These are phyloP conservation scores for Typhlomys cinereus DNA, from an alignment of 2,113 vertebrate species.

Conservation along the genomic window DNA sequence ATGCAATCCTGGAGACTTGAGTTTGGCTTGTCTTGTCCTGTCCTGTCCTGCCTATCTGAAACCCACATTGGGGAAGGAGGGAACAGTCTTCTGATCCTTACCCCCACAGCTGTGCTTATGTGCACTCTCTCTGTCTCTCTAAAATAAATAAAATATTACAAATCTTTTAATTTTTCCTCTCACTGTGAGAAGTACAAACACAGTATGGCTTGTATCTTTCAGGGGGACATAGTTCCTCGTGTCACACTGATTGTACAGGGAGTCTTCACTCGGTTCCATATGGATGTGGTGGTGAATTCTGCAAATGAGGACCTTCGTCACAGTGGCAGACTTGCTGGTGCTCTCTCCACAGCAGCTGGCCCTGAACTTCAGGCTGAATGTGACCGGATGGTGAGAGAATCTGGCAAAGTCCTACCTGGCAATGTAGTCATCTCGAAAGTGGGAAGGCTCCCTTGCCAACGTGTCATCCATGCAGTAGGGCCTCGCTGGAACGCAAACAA, in stretches of 20 bases:
- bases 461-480: constrained; percentile 88
- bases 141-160: no score
- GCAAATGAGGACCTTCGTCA: constrained; percentile 82
- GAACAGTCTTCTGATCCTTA: no score
- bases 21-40: no score
- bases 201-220: no score
- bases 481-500: constrained; percentile 78
- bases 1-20: no score
- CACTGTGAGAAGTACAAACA: no score
- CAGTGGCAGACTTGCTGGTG: constrained; percentile 79
- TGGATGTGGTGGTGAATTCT: constrained; percentile 87
- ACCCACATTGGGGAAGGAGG: no score
- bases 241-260: constrained; percentile 85
- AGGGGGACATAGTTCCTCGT: constrained; percentile 76
- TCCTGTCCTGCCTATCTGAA: no score
- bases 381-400: constrained; percentile 69
- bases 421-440: constrained; percentile 77
- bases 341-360: constrained; percentile 86
- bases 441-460: constrained; percentile 85
- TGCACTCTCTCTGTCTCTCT: not conserved
- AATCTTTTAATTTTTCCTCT: no score
- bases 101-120: not conserved
- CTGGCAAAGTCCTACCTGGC: constrained; percentile 74
- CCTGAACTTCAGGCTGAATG: constrained; percentile 85
- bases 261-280: constrained; percentile 83